A percentile compares a stretch with the other conserved stretches of the same genome.
Evolutionary conservation across 1,140 invertebrate species (phyloP).

Genomic region (Elysia chlorotica): DNA sequence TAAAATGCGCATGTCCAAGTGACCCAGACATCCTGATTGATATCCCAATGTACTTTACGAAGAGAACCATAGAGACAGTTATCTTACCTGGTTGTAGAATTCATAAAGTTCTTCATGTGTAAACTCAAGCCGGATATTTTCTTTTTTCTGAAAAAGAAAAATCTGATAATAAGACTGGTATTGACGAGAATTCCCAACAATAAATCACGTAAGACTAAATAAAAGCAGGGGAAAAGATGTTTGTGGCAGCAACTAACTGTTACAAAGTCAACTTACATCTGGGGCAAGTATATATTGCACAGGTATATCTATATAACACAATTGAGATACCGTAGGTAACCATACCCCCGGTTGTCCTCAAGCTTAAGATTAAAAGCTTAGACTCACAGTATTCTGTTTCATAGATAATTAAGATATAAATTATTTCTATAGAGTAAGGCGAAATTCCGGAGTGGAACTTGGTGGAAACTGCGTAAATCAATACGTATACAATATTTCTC

Average conservation of each 20-base stretch:
- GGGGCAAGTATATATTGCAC: neutral
- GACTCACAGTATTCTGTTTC: too few relatives aligned
- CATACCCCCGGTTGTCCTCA: too few relatives aligned
- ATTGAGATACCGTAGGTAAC: neutral
- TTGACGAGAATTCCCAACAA: neutral
- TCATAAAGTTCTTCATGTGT: constrained; percentile 53
- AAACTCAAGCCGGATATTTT: constrained; percentile 53
- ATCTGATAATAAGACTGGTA: neutral
- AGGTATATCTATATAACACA: neutral
- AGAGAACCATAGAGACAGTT: too few relatives aligned
- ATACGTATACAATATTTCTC: too few relatives aligned
- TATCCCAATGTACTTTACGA: too few relatives aligned
- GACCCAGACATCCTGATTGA: too few relatives aligned
- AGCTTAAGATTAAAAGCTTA: too few relatives aligned
- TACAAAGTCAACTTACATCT: neutral
- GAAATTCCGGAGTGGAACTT: too few relatives aligned
- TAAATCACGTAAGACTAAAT: neutral
- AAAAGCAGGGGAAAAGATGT: neutral
- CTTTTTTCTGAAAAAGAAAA: constrained; percentile 32
- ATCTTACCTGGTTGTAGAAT: constrained; percentile 55
- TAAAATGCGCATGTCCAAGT: too few relatives aligned
- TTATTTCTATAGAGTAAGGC: too few relatives aligned
- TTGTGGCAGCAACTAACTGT: neutral
- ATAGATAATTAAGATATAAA: too few relatives aligned
- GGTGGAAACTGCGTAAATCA: too few relatives aligned